A percentile compares a stretch with the other conserved stretches of the same genome.
Evolutionary conservation across 2,113 vertebrate genomes (phyloP).

Genomic region (Rissa tridactyla): DNA sequence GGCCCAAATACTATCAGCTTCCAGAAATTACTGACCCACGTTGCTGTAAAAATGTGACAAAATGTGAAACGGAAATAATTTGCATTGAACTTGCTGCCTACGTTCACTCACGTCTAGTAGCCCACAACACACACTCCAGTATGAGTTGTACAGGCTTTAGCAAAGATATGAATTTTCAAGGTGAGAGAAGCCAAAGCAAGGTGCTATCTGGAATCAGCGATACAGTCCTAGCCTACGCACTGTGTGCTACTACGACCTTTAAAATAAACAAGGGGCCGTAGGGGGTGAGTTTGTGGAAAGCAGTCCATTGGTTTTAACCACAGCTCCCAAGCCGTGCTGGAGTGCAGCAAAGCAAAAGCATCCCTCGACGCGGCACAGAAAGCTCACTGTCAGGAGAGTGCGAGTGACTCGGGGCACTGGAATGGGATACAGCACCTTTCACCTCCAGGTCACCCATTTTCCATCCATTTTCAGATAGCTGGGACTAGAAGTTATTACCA

Average conservation of each 20-base stretch:
- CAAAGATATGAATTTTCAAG: not conserved
- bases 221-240: not conserved
- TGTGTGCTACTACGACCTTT: not conserved
- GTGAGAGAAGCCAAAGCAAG: not conserved
- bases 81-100: not conserved
- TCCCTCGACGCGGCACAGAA: not conserved
- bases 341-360: not conserved
- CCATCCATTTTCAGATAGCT: constrained; percentile 21
- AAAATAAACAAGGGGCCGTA: not conserved
- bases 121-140: not conserved
- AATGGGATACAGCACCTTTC: constrained; percentile 27
- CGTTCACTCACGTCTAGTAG: not conserved
- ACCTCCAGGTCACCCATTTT: not conserved
- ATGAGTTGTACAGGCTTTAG: not conserved
- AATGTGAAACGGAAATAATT: not conserved
- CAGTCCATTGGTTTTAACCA: not conserved
- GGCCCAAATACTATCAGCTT: not conserved
- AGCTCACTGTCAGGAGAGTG: not conserved
- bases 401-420: constrained; percentile 19
- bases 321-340: not conserved
- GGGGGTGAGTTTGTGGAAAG: not conserved
- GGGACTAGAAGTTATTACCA: not conserved
- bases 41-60: not conserved
- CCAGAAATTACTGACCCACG: not conserved
- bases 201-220: not conserved